These are phyloP conservation scores for Urocyon cinereoargenteus DNA, from an alignment of 2,797 vertebrate species.

Conservation along the genomic window DNA sequence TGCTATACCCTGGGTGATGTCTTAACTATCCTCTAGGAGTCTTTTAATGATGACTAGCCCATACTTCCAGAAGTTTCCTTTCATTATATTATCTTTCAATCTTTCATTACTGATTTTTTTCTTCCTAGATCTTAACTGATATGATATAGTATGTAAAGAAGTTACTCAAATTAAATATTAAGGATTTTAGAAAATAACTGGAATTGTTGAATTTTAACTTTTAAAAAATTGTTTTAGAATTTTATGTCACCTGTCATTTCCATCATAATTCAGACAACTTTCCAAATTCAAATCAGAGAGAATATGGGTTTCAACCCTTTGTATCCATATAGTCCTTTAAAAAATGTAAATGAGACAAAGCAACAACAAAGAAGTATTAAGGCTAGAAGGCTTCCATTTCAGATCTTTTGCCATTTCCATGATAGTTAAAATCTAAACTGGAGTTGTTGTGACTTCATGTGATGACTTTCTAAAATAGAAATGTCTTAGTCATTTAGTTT, in stretches of 20 bases:
- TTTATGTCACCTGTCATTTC: background rate
- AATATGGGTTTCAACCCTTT: background rate
- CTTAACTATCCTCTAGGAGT: background rate
- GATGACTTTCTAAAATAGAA: conserved; percentile 40
- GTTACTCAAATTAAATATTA: background rate
- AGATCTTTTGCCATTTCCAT: background rate
- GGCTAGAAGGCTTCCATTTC: background rate
- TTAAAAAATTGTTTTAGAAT: background rate
- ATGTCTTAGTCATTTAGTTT: background rate
- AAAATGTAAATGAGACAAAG: conserved; percentile 35
- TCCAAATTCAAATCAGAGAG: background rate
- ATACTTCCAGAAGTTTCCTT: background rate
- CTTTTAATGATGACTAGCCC: background rate
- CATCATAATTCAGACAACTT: background rate
- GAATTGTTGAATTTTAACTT: background rate
- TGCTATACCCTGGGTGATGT: background rate
- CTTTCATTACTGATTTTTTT: background rate
- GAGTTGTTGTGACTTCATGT: background rate
- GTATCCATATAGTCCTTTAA: background rate
- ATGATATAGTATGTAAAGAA: background rate
- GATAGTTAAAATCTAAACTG: background rate
- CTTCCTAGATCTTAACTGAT: background rate
- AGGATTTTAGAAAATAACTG: background rate
- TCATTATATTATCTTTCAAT: background rate
- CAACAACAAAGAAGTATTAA: background rate